Base-by-base conservation (phyloP, 2,888 invertebrate species). In the Melinaea marsaeus region DNA sequence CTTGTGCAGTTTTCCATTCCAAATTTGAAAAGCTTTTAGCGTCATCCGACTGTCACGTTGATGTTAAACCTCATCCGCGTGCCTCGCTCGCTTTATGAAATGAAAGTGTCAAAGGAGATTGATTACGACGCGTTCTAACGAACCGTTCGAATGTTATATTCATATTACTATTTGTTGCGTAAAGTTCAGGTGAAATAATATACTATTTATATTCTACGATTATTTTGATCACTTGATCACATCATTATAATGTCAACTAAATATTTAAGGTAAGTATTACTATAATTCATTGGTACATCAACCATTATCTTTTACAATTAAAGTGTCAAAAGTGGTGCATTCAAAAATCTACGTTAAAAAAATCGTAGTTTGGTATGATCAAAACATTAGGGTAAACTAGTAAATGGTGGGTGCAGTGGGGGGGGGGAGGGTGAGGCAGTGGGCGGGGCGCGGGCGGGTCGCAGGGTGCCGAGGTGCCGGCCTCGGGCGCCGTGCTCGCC, bases 1-100 rank as follows among this genome's bases (percentile, higher is more conserved):
- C 79, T 72, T 77, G 78, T 76, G 69, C 79, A 79, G 78, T 81
- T 88, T 88, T 85, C 83, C 83, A 74, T 72, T 80, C 75, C 75
- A 77, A 79, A 78, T 84, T 80, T 79, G 79, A 84, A 88, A 90
- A 88, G 87, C 89, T 90, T 89, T 90, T 88, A 89, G 80, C 85
- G 80, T 84, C 84, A 83, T 79, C 75, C 79, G 70, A 75, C 77
- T 84, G 84, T 87, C 85, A 71, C 64, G 60, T 65, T 57, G 61
- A 60, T 66, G 66, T 65, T 64, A 64, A 35, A 59, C 54, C 45
- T 48, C 61, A 75, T 75, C 67, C 72, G 71, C 73, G 72, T 73
- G 73, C 71, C 73, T 78, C 73, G 74, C 80, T 76, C 75, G 71
- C 73, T 73, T 76, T 76, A 75, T 75, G 75, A 78, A 76, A 78